phyloP scores from a whole-genome alignment of 2,888 invertebrate species.

The Eudemis profundana region DNA sequence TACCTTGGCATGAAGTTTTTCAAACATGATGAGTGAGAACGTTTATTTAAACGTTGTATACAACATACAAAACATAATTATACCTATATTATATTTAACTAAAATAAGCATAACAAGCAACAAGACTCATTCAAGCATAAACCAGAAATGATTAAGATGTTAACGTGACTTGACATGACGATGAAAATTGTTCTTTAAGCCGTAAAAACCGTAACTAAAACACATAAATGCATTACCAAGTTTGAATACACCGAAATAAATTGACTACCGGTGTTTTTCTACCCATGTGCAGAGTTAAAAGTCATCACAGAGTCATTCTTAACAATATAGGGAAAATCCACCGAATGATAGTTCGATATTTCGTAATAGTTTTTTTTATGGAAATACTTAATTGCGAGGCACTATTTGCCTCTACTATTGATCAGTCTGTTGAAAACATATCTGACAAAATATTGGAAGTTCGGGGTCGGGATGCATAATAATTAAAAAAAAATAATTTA shows the following conservation, averaged over 20 bases:
- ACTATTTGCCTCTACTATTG: too few species aligned
- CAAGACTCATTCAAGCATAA: not conserved
- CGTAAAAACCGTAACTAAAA: not conserved
- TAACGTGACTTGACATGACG: constrained; percentile 16
- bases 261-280: constrained; percentile 20
- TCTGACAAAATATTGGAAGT: too few species aligned
- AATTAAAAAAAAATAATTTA: too few species aligned
- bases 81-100: too few species aligned
- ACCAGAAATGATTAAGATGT: constrained; percentile 21
- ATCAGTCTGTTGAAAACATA: too few species aligned
- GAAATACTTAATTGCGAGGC: too few species aligned
- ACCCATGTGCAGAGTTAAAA: not conserved
- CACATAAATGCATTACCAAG: not conserved
- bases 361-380: not conserved
- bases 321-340: constrained; percentile 20
- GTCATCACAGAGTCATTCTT: not conserved
- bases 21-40: too few species aligned
- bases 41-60: too few species aligned
- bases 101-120: not conserved
- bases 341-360: not conserved
- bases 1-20: too few species aligned
- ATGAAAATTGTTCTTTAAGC: constrained; percentile 1
- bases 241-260: constrained; percentile 13
- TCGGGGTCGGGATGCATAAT: too few species aligned
- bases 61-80: too few species aligned